Conservation (phyloP, 2,888 invertebrate species). For the Cephus rjabovi region DNA sequence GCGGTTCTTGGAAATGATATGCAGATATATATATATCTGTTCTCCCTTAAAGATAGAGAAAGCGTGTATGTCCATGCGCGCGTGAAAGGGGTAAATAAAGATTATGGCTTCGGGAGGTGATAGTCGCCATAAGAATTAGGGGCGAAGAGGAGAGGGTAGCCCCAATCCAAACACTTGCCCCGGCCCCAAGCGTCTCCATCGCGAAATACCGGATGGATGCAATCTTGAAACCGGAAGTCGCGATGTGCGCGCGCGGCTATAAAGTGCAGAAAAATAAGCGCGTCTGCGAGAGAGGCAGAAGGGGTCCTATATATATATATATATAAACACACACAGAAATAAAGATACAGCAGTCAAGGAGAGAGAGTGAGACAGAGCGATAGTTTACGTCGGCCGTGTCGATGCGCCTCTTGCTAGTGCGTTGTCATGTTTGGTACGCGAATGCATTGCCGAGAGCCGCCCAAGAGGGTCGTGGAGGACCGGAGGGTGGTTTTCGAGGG, state of each 20-base stretch:
- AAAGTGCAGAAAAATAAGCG: conserved; percentile 5
- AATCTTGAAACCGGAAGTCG: conserved; percentile 28
- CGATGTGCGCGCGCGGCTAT: conserved; percentile 17
- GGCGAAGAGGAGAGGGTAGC: background rate
- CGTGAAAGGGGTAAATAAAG: conserved; percentile 24
- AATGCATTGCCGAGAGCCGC: background rate
- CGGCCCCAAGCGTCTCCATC: conserved; percentile 13
- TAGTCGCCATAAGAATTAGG: too few relatives aligned
- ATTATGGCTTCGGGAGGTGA: too few relatives aligned
- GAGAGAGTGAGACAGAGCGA: background rate
- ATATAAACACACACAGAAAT: too few relatives aligned
- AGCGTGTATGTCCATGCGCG: conserved; percentile 11
- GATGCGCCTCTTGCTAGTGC: too few relatives aligned
- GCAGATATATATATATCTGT: too few relatives aligned
- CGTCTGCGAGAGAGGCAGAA: background rate
- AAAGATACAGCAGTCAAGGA: too few relatives aligned
- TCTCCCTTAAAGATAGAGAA: background rate
- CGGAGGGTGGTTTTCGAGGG: background rate
- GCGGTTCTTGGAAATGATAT: too few relatives aligned
- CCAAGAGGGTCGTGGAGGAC: conserved; percentile 19
- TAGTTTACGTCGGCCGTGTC: background rate
- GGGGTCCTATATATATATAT: too few relatives aligned
- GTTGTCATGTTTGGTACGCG: too few relatives aligned
- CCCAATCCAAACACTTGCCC: conserved; percentile 8
- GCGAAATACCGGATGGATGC: conserved; percentile 16